Percentiles rank a stretch among this genome's conserved stretches.
phyloP scores from a whole-genome alignment of 2,113 vertebrate genomes.

The Scopus umbretta region DNA sequence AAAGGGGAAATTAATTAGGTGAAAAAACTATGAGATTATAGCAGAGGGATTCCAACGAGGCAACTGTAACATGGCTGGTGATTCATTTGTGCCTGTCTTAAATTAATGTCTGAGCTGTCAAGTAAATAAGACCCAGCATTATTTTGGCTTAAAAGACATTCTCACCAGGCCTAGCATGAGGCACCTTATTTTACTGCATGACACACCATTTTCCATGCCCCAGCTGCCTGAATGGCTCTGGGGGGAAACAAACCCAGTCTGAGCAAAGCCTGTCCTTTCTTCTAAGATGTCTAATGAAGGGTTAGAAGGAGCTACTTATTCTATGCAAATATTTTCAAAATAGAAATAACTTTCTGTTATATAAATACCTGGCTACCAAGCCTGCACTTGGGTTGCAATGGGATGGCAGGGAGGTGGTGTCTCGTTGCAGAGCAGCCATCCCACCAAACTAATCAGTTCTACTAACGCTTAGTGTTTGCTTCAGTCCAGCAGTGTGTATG shows the following conservation, averaged over 20 bases:
- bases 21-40: slow-evolving; percentile 89
- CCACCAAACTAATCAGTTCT: no score
- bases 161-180: not conserved
- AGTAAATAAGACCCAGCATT: slow-evolving; percentile 60
- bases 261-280: not conserved
- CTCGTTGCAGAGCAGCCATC: not conserved
- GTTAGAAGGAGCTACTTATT: not conserved
- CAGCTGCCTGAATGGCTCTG: not conserved
- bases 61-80: slow-evolving; percentile 77
- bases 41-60: slow-evolving; percentile 80
- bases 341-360: not conserved
- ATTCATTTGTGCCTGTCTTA: slow-evolving; percentile 72
- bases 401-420: not conserved
- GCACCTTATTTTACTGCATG: not conserved
- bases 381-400: no score
- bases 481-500: not conserved
- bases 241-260: not conserved
- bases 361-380: not conserved
- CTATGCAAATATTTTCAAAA: not conserved
- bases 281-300: not conserved
- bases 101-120: slow-evolving; percentile 70
- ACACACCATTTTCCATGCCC: not conserved
- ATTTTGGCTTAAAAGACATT: slow-evolving; percentile 58
- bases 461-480: not conserved
- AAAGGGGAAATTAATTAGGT: slow-evolving; percentile 91